Conservation (phyloP, 2,888 invertebrate genomes). For the Coelogynopora nodosa region DNA sequence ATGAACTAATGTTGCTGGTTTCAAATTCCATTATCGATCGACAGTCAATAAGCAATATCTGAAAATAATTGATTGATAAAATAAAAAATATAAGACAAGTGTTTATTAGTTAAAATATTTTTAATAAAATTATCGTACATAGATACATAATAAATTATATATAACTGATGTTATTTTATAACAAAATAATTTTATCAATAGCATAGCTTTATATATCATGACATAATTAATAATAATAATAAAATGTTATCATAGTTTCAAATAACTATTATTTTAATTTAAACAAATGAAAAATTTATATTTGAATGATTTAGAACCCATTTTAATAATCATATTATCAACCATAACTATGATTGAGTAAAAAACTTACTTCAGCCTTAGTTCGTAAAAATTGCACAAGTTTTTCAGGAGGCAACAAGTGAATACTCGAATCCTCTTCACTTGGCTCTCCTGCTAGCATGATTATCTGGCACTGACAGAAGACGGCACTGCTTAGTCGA, state of each 20-base stretch:
- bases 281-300: not conserved
- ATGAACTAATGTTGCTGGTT: conserved; percentile 64
- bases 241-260: not conserved
- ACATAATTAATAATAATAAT: not conserved
- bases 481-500: no score
- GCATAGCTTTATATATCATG: not conserved
- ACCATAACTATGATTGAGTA: no score
- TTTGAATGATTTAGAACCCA: not conserved
- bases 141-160: not conserved
- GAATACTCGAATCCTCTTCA: not conserved
- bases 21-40: conserved; percentile 66
- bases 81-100: not conserved
- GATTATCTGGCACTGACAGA: not conserved
- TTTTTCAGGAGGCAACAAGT: not conserved
- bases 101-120: not conserved
- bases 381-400: not conserved
- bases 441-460: not conserved
- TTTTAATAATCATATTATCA: not conserved
- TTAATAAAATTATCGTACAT: not conserved
- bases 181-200: no score
- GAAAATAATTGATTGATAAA: conserved; percentile 47
- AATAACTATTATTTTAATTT: no score
- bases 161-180: not conserved
- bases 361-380: not conserved
- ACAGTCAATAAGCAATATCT: conserved; percentile 65